phyloP scores from a whole-genome alignment of 1,140 invertebrate species.

The Anoplophora glabripennis region DNA sequence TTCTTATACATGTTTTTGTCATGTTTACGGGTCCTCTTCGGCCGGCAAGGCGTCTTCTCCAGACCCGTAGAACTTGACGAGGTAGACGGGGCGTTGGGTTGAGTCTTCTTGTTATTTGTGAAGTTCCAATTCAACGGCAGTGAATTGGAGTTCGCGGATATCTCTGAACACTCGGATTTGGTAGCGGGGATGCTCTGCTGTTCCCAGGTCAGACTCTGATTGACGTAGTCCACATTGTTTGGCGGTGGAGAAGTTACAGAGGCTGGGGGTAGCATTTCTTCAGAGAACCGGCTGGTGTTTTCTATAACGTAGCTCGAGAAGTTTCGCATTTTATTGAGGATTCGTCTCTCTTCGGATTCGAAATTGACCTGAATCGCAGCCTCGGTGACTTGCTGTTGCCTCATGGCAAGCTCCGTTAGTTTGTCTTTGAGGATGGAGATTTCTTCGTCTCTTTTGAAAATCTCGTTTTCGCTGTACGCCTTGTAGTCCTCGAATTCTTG shows the following conservation, averaged over 20 bases:
- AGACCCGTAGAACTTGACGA: conserved; percentile 29
- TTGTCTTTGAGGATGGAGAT: conserved; percentile 56
- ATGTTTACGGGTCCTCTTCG: conserved; percentile 43
- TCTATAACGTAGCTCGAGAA: conserved; percentile 34
- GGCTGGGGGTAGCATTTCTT: conserved; percentile 20
- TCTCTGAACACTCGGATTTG: neutral
- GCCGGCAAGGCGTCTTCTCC: conserved; percentile 34
- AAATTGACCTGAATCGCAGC: conserved; percentile 31
- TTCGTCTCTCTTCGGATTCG: conserved; percentile 25
- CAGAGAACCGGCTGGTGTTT: conserved; percentile 21
- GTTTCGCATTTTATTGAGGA: conserved; percentile 34
- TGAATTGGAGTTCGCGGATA: conserved; percentile 11
- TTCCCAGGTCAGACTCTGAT: conserved; percentile 5
- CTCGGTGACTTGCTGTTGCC: conserved; percentile 27
- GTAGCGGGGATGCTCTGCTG: neutral
- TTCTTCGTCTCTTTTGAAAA: conserved; percentile 54
- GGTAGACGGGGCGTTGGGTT: conserved; percentile 14
- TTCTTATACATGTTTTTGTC: conserved; percentile 40
- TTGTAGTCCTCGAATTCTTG: conserved; percentile 64
- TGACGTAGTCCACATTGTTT: conserved; percentile 1
- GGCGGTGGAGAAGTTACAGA: neutral
- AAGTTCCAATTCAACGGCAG: conserved; percentile 23
- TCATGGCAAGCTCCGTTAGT: conserved; percentile 44
- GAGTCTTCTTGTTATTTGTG: conserved; percentile 5
- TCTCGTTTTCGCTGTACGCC: conserved; percentile 49